Base-by-base conservation (phyloP, 2,797 vertebrate species). In the Melanogrammus aeglefinus region DNA sequence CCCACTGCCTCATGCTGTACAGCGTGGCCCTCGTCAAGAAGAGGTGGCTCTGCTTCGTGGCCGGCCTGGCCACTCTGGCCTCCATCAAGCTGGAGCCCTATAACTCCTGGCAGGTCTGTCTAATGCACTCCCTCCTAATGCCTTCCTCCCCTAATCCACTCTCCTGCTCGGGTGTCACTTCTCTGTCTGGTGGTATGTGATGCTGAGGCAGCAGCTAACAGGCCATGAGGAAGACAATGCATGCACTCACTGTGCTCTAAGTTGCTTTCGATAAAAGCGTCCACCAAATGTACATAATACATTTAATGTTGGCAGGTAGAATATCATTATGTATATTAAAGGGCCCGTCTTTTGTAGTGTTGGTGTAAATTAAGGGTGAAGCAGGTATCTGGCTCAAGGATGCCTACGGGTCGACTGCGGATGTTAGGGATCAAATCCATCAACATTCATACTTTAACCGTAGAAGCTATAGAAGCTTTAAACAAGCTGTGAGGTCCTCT, bases 21-120 rank as follows among this genome's bases (percentile, higher is more conserved):
- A 95, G 94, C 0, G 85, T 96, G 0, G 96, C 96, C 0, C 83
- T 98, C 73, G 79, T 94, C 57, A 98, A 98, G 86, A 95, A 91
- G 88, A 96, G 94, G 82, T 98, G 96, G 96, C 88, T 99, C 81
- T 97, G 96, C 81, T 96, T 97, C 0, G 83, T 89, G 2, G 95
- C 96, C 0, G 97, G 98, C 21, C 93, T 99, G 63, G 91, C 92
- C 86, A 96, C 96, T 47, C 92, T 99, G 0, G 96, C 96, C 18
- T 97, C 97, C 47, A 96, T 99, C 91, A 99, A 98, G 89, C 79
- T 97, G 91, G 97, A 99, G 75, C 97, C 97, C 0, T 96, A 97
- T n/a, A 96, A 93, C 90, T 94, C 94, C 5, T 99, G 97, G 97
- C 98, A 99, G 96, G 98, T 98, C 78, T 88, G 87, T 73, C 39